These are phyloP conservation scores for Mactromeris polynyma DNA, from an alignment of 2,888 invertebrate genomes.

Conservation along the genomic window DNA sequence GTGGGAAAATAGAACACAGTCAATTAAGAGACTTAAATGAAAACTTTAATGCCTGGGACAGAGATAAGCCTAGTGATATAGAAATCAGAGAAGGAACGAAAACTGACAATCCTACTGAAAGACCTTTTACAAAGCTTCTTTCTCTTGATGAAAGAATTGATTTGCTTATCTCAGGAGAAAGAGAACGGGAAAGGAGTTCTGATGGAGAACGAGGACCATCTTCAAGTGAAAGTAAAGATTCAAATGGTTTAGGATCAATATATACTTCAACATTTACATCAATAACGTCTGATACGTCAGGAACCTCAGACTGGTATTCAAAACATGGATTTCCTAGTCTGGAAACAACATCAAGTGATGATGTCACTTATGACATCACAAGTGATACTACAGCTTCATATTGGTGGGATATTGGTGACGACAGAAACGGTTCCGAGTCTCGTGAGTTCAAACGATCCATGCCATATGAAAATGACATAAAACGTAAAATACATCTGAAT, in stretches of 20 bases:
- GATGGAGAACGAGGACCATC: slow-evolving; percentile 26
- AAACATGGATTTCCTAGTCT: slow-evolving; percentile 57
- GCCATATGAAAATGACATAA: slow-evolving; percentile 36
- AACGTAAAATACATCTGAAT: slow-evolving; percentile 52
- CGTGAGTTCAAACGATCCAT: slow-evolving; percentile 10
- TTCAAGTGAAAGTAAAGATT: slow-evolving; percentile 31
- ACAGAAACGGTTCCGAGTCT: background rate
- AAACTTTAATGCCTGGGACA: background rate
- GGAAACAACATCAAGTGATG: slow-evolving; percentile 56
- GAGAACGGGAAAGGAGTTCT: slow-evolving; percentile 45
- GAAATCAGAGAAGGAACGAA: background rate
- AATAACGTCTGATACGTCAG: slow-evolving; percentile 63
- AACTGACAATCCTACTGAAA: slow-evolving; percentile 44
- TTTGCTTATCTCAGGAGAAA: slow-evolving; percentile 63
- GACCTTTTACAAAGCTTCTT: slow-evolving; percentile 58
- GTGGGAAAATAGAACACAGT: background rate
- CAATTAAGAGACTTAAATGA: background rate
- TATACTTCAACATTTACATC: slow-evolving; percentile 66
- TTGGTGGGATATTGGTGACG: slow-evolving; percentile 71
- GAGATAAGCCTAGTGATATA: background rate
- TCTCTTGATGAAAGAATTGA: slow-evolving; percentile 68
- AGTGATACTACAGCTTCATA: slow-evolving; percentile 69
- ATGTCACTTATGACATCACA: slow-evolving; percentile 57
- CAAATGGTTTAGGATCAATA: slow-evolving; percentile 32
- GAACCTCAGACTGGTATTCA: slow-evolving; percentile 58